Base-by-base conservation (phyloP, 2,113 vertebrate species). In the Daphoenositta chrysoptera region DNA sequence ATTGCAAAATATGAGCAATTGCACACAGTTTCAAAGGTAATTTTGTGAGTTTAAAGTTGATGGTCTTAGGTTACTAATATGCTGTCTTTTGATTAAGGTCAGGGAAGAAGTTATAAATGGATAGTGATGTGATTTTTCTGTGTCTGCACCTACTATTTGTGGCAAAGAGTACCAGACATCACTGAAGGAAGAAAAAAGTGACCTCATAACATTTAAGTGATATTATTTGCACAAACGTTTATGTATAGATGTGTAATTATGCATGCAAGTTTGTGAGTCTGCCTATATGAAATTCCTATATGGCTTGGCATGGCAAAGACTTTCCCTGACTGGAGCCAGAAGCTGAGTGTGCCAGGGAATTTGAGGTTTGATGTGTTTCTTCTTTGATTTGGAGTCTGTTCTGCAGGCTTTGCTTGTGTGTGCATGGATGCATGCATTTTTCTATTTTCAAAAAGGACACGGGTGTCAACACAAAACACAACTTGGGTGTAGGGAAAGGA, bases 391-490 rank as follows among this genome's bases (percentile, higher is more conserved):
- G 12, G 21, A 61, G 27, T 28, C 63, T 24, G 26, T 79, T 39
- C 30, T 45, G 10, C 18, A 16, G 11, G 21, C n/a, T 76, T 84
- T 63, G 7, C 30, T 20, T 54, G 3, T 17, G 4, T 81, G 28
- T 51, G 10, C 31, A 5, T 35, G 24, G 40, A 2, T 14, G 5
- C 21, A 11, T 2, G 0, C 3, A 1, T 11, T 63, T 63, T 56
- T 56, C 10, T 60, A n/a, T 61, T 87, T 89, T 57, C 15, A 14
- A 21, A 84, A 69, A 10, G 8, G 28, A 42, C 24, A 2, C 18
- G 27, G 35, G 47, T 83, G 9, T 86, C 2, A 1, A 35, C 37
- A 48, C 37, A 64, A 79, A 64, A 27, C 45, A 57, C 21, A 63
- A 0, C 17, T 30, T 18, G 15, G 23, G 4, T n/a, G 7, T 33